Percentiles rank a stretch among this genome's conserved stretches.
phyloP scores from a whole-genome alignment of 2,113 vertebrate species.

The Lophochroa leadbeateri region DNA sequence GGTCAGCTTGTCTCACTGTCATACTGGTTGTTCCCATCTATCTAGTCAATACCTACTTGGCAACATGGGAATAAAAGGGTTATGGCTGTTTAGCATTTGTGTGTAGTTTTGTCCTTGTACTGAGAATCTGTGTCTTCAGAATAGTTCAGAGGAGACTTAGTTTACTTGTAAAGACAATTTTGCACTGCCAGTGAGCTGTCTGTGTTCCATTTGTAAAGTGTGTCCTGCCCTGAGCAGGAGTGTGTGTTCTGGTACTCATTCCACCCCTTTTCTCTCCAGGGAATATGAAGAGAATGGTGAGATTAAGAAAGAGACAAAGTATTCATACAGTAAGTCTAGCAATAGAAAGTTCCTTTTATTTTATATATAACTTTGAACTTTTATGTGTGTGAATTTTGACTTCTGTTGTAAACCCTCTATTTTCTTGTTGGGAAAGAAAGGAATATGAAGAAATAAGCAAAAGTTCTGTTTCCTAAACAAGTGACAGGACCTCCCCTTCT shows the following conservation, averaged over 20 bases:
- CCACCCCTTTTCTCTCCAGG: constrained; percentile 66
- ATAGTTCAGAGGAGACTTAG: not conserved
- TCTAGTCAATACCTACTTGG: not conserved
- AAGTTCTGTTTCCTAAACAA: not conserved
- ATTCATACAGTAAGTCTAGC: constrained; percentile 89
- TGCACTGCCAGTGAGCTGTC: not conserved
- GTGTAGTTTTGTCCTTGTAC: not conserved
- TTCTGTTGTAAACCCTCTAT: not conserved
- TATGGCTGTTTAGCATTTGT: not conserved
- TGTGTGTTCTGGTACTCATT: not conserved
- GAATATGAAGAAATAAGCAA: not conserved
- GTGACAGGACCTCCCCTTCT: not conserved
- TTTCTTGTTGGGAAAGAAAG: not conserved
- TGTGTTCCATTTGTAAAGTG: not conserved
- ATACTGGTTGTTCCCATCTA: not conserved
- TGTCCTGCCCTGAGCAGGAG: not conserved
- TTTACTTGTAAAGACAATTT: not conserved
- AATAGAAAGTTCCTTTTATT: not conserved
- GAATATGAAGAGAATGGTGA: constrained; percentile 90
- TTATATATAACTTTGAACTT: not conserved
- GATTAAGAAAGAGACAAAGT: constrained; percentile 89
- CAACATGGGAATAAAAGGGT: not conserved
- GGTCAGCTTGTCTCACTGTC: not conserved
- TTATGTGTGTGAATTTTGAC: not conserved
- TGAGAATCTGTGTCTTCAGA: not conserved